Percentiles rank a stretch among this genome's conserved stretches.
Conservation (phyloP, 2,888 invertebrate species). For the Linnaemya vulpina region DNA sequence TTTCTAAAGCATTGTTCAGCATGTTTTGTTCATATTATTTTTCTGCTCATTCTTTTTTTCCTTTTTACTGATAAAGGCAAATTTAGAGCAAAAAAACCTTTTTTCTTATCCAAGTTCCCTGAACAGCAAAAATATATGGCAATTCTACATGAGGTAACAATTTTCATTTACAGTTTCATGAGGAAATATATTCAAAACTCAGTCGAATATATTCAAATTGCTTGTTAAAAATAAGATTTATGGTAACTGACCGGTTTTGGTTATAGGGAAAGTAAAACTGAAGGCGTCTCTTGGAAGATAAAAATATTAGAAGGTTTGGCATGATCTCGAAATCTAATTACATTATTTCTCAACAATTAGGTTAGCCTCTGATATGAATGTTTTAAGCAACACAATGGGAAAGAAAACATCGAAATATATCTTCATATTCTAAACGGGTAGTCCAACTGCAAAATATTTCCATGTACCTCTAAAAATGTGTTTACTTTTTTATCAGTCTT, state of each 20-base stretch:
- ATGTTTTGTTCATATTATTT: constrained; percentile 2
- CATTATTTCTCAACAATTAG: too few species aligned
- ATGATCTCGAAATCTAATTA: too few species aligned
- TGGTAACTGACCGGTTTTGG: too few species aligned
- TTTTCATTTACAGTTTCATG: constrained; percentile 16
- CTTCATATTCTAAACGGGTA: too few species aligned
- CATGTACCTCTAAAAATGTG: too few species aligned
- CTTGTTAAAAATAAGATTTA: not conserved
- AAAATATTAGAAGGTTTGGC: too few species aligned
- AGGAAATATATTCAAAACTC: not conserved
- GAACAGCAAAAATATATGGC: constrained; percentile 7
- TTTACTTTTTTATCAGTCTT: too few species aligned
- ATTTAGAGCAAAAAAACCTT: constrained; percentile 50
- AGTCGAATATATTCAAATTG: not conserved
- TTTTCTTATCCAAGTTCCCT: not conserved
- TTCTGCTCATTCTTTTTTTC: not conserved
- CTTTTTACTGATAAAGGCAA: constrained; percentile 28
- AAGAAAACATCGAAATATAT: too few species aligned
- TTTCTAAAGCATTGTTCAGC: constrained; percentile 54
- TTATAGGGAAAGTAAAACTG: not conserved
- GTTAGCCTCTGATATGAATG: too few species aligned
- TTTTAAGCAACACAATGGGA: too few species aligned
- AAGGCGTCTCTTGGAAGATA: not conserved
- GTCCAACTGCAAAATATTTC: too few species aligned
- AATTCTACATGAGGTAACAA: constrained; percentile 30